Evolutionary conservation across 2,888 invertebrate species (phyloP).

Genomic region (Melolontha melolontha): DNA sequence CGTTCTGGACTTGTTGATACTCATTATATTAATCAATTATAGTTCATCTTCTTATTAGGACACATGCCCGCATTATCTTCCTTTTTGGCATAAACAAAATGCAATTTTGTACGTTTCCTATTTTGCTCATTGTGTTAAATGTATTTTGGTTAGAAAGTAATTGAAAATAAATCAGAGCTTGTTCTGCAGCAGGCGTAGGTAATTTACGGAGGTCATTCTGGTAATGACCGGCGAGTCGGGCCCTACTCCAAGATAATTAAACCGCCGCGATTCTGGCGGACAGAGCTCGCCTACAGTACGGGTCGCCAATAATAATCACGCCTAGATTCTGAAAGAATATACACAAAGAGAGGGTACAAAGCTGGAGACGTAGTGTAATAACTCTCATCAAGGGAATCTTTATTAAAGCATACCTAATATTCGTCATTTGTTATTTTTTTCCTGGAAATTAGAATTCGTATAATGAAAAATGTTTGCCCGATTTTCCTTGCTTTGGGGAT

Average conservation of each 20-base stretch:
- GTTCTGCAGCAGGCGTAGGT: conserved; percentile 51
- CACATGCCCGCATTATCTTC: no score
- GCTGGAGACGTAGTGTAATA: background rate
- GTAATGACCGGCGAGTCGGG: conserved; percentile 57
- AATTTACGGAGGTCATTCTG: conserved; percentile 58
- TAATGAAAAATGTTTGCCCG: conserved; percentile 1
- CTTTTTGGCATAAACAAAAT: no score
- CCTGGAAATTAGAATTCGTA: background rate
- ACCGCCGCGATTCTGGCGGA: conserved; percentile 48
- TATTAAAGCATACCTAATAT: conserved; percentile 21
- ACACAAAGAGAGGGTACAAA: conserved; percentile 4
- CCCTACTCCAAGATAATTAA: conserved; percentile 57
- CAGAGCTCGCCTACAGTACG: conserved; percentile 45
- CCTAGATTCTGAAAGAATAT: conserved; percentile 36
- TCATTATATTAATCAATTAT: no score
- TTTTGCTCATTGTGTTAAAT: conserved; percentile 19
- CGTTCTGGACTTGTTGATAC: no score
- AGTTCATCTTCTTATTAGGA: no score
- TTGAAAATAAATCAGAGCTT: conserved; percentile 57
- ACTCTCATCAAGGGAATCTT: background rate
- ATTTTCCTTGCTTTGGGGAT: background rate
- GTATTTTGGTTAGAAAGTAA: conserved; percentile 50
- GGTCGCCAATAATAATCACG: conserved; percentile 47
- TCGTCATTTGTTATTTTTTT: conserved; percentile 4
- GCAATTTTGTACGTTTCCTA: no score